Conservation (phyloP, 2,113 vertebrate genomes). For the rat (Rattus norvegicus) region DNA sequence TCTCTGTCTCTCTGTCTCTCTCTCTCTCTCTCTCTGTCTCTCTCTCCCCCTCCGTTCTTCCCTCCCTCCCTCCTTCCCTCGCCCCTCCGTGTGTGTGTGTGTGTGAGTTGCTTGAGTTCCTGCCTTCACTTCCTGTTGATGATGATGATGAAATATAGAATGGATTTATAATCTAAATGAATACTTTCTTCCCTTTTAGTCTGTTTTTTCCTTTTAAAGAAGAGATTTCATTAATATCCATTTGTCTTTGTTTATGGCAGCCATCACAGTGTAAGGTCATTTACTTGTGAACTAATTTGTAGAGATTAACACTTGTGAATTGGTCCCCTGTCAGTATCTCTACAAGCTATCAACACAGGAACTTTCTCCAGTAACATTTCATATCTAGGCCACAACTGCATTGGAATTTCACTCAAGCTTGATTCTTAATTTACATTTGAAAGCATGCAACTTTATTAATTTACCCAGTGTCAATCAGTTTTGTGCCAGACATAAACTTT, state of each 20-base stretch:
- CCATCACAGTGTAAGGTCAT: neutral
- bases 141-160: neutral
- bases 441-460: slow-evolving; percentile 19
- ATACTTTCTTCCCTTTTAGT: neutral
- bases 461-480: slow-evolving; percentile 19
- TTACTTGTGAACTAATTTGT: neutral
- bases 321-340: neutral
- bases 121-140: neutral
- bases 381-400: neutral
- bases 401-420: slow-evolving; percentile 53
- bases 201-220: neutral
- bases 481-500: neutral
- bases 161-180: neutral
- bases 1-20: too few relatives aligned
- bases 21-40: too few relatives aligned
- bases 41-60: too few relatives aligned
- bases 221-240: neutral
- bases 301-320: neutral
- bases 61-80: too few relatives aligned
- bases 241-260: neutral
- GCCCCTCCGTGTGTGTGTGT: too few relatives aligned
- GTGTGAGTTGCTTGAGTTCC: neutral
- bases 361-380: neutral
- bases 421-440: slow-evolving; percentile 48
- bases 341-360: neutral